These are phyloP conservation scores for Xestia rhomboidea DNA, from an alignment of 2,888 invertebrate species.

Conservation along the genomic window DNA sequence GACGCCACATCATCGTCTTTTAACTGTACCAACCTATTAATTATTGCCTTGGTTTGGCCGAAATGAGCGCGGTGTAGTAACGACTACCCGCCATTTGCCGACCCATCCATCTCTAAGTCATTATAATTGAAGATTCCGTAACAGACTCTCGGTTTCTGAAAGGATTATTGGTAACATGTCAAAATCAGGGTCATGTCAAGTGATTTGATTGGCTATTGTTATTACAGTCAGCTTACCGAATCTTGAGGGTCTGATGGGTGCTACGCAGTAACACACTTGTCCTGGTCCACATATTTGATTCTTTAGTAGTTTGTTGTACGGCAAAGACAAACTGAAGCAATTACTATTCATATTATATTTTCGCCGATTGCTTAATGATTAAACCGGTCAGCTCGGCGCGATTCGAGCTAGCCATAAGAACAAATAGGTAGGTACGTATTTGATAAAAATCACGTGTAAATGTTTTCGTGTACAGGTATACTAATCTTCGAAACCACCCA, in stretches of 20 bases:
- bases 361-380: background rate
- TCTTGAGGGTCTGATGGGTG: background rate
- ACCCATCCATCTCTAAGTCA: background rate
- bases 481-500: background rate
- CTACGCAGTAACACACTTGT: background rate
- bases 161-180: conserved; percentile 8
- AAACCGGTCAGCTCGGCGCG: too few relatives aligned
- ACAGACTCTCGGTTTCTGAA: background rate
- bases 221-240: background rate
- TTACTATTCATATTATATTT: background rate
- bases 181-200: conserved; percentile 8
- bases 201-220: conserved; percentile 13
- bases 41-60: background rate
- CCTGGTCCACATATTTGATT: background rate
- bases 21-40: background rate
- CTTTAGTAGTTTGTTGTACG: background rate
- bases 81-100: background rate
- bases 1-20: background rate
- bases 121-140: conserved; percentile 10
- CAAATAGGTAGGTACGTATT: background rate
- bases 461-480: background rate
- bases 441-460: background rate
- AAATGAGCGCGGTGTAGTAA: background rate
- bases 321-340: background rate
- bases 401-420: background rate